A percentile compares a stretch with the other conserved stretches of the same genome.
Conservation (phyloP, 2,797 vertebrate species). For the Morus bassanus region DNA sequence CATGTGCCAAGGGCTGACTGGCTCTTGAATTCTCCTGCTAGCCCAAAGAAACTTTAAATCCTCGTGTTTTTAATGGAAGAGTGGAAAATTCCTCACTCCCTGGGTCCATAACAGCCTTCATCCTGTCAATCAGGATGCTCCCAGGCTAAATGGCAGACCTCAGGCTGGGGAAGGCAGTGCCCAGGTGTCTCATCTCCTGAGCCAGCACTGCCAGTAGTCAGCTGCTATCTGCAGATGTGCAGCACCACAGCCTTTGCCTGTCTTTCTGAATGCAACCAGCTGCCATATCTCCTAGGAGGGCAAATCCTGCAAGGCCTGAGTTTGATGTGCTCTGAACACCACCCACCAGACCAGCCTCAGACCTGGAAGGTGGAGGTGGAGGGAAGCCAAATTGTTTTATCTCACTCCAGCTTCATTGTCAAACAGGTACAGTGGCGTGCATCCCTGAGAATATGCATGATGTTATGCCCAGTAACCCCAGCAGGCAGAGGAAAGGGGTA, state of each 20-base stretch:
- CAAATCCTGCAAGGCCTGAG: neutral
- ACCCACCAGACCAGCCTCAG: neutral
- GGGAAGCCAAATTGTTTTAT: neutral
- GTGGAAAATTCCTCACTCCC: neutral
- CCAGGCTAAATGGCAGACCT: neutral
- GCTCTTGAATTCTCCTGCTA: neutral
- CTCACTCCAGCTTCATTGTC: neutral
- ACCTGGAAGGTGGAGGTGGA: neutral
- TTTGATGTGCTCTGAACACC: neutral
- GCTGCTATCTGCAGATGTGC: neutral
- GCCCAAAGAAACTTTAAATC: neutral
- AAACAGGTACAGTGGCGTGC: fast-evolving
- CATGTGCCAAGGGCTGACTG: neutral
- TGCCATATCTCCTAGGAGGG: fast-evolving
- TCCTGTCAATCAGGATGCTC: fast-evolving
- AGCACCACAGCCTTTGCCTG: neutral
- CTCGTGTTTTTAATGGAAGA: neutral
- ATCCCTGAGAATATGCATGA: neutral
- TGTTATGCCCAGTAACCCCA: neutral
- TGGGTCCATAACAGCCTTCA: neutral
- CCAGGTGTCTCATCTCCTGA: neutral
- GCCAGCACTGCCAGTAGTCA: neutral
- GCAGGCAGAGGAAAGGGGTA: neutral
- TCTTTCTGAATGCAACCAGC: neutral
- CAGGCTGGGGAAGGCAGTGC: neutral